A percentile compares a stretch with the other conserved stretches of the same genome.
Evolutionary conservation across 1,140 invertebrate species (phyloP).

Genomic region (Zophobas atratus): DNA sequence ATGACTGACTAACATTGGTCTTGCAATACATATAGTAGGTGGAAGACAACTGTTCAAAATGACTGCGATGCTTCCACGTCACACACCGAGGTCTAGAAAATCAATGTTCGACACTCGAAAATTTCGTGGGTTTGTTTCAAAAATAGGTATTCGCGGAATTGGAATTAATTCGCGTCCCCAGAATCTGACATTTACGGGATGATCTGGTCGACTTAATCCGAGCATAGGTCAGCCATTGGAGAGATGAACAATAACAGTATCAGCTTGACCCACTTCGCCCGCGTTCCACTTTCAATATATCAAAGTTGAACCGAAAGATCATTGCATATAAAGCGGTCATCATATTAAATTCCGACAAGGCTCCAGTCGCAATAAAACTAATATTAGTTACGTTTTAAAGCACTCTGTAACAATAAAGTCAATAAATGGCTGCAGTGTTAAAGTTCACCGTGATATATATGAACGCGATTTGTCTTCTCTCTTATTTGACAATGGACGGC

Average conservation of each 20-base stretch:
- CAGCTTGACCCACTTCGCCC: conserved; percentile 1
- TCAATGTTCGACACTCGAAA: too few species aligned
- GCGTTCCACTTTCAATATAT: conserved; percentile 9
- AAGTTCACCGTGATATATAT: conserved; percentile 51
- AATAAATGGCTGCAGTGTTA: conserved; percentile 49
- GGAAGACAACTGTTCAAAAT: too few species aligned
- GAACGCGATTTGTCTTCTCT: conserved; percentile 49
- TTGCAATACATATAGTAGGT: too few species aligned
- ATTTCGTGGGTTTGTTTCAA: too few species aligned
- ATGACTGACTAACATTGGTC: too few species aligned
- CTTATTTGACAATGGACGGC: conserved; percentile 50
- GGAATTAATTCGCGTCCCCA: not conserved
- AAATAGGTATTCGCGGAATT: too few species aligned
- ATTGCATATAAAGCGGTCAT: not conserved
- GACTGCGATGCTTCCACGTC: too few species aligned
- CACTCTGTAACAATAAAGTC: conserved; percentile 46
- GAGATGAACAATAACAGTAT: conserved; percentile 1
- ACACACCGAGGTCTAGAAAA: too few species aligned
- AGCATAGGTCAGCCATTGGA: conserved; percentile 6
- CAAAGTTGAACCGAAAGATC: conserved; percentile 18
- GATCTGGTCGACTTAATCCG: not conserved
- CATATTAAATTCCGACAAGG: not conserved
- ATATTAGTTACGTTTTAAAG: conserved; percentile 44
- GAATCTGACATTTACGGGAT: not conserved
- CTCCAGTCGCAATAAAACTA: not conserved